Evolutionary conservation across 2,888 invertebrate species (phyloP).

Genomic region (Neocrepidodera transversa): DNA sequence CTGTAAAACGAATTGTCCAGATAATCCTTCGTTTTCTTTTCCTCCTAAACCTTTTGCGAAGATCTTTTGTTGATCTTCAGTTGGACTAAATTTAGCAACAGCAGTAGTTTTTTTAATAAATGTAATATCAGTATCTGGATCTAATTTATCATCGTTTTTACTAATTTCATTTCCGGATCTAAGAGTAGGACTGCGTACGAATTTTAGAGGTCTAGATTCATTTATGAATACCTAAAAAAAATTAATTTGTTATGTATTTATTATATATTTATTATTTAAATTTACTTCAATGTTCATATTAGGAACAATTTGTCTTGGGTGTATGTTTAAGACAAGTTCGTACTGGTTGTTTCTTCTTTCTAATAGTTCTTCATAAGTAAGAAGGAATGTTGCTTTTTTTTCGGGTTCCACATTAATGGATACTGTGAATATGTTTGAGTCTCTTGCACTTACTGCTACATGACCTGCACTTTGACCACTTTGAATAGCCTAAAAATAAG

Average conservation of each 20-base stretch:
- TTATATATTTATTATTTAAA: background rate
- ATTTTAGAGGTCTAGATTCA: constrained; percentile 66
- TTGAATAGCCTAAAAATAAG: constrained; percentile 61
- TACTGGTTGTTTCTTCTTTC: constrained; percentile 70
- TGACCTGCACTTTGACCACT: constrained; percentile 69
- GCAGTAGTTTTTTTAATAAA: constrained; percentile 47
- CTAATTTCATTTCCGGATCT: constrained; percentile 34
- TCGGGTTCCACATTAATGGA: constrained; percentile 71
- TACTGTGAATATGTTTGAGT: constrained; percentile 74
- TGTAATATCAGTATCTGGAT: constrained; percentile 51
- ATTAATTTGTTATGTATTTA: no score
- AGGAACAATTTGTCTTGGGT: constrained; percentile 71
- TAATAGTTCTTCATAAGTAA: constrained; percentile 77
- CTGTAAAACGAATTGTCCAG: constrained; percentile 72
- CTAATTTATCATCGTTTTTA: constrained; percentile 58
- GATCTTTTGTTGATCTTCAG: constrained; percentile 65
- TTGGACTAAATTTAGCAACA: constrained; percentile 66
- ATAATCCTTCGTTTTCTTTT: constrained; percentile 61
- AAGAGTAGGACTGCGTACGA: constrained; percentile 35
- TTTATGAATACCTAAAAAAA: constrained; percentile 64
- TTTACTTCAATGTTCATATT: constrained; percentile 66
- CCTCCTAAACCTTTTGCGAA: constrained; percentile 57
- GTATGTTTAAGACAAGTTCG: constrained; percentile 72
- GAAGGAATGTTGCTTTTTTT: constrained; percentile 69
- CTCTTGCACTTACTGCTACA: constrained; percentile 69